Conservation (phyloP, 1,140 invertebrate species). For the Liolophura sinensis region DNA sequence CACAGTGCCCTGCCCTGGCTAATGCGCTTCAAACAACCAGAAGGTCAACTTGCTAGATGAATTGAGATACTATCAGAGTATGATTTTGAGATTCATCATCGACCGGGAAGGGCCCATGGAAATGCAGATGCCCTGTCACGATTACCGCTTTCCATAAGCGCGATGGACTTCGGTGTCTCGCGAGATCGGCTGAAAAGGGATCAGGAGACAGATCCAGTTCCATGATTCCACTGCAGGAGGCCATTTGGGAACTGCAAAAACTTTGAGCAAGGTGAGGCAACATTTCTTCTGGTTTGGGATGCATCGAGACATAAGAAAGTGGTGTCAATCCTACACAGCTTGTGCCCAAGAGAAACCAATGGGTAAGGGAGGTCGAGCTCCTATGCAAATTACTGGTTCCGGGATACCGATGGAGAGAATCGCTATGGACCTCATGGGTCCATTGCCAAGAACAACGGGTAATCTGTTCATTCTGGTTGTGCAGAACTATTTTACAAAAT, state of each 20-base stretch:
- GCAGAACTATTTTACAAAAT: conserved; percentile 57
- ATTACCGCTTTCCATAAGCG: not conserved
- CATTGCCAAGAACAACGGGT: conserved; percentile 21
- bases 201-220: not conserved
- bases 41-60: conserved; percentile 10
- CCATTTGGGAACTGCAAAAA: conserved; percentile 17
- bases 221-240: conserved; percentile 11
- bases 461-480: conserved; percentile 52
- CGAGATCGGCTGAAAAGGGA: not conserved
- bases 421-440: conserved; percentile 9
- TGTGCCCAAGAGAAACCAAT: not conserved
- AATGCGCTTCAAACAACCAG: conserved; percentile 1
- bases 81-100: conserved; percentile 1
- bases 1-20: conserved; percentile 10
- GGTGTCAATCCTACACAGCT: not conserved
- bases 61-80: not conserved
- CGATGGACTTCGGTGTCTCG: too few species aligned
- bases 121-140: too few species aligned
- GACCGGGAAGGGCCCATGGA: not conserved
- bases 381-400: not conserved
- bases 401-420: conserved; percentile 9
- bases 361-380: not conserved
- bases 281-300: conserved; percentile 8
- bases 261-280: conserved; percentile 1
- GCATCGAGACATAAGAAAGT: not conserved